Evolutionary conservation across 2,888 invertebrate species (phyloP).

Genomic region (Trichogramma dendrolimi): DNA sequence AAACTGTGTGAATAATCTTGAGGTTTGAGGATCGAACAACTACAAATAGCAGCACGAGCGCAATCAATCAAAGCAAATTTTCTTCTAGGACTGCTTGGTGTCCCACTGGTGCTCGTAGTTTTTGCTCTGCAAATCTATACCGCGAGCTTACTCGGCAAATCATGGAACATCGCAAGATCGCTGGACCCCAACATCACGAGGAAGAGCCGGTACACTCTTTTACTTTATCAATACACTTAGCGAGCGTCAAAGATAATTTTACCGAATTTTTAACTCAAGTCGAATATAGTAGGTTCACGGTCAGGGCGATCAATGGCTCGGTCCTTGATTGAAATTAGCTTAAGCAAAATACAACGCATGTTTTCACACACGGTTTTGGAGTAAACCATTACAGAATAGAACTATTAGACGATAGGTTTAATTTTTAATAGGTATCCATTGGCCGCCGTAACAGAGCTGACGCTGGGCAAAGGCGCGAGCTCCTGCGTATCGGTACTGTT

Average conservation of each 20-base stretch:
- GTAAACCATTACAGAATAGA: too few species aligned
- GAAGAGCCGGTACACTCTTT: slow-evolving; percentile 55
- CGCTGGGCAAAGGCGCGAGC: slow-evolving; percentile 64
- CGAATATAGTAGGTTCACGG: too few species aligned
- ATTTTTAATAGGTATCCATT: slow-evolving; percentile 67
- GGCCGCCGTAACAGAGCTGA: slow-evolving; percentile 76
- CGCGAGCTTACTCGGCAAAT: slow-evolving; percentile 71
- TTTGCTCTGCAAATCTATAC: slow-evolving; percentile 75
- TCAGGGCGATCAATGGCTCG: too few species aligned
- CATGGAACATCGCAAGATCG: slow-evolving; percentile 76
- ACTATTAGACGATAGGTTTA: neutral
- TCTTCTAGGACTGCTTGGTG: slow-evolving; percentile 63
- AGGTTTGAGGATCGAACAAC: too few species aligned
- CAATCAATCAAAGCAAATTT: too few species aligned
- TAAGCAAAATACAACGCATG: too few species aligned
- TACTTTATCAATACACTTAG: too few species aligned
- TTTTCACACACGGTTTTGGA: too few species aligned
- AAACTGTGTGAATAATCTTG: too few species aligned
- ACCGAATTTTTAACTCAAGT: neutral
- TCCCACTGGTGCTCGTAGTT: slow-evolving; percentile 65
- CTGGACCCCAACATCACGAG: slow-evolving; percentile 63
- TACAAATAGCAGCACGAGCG: too few species aligned
- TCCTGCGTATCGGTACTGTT: slow-evolving; percentile 66
- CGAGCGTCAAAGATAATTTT: neutral
- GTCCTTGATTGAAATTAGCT: too few species aligned